Percentiles rank a stretch among this genome's conserved stretches.
Evolutionary conservation across 2,113 vertebrate genomes (phyloP).

Genomic region (Lates calcarifer): DNA sequence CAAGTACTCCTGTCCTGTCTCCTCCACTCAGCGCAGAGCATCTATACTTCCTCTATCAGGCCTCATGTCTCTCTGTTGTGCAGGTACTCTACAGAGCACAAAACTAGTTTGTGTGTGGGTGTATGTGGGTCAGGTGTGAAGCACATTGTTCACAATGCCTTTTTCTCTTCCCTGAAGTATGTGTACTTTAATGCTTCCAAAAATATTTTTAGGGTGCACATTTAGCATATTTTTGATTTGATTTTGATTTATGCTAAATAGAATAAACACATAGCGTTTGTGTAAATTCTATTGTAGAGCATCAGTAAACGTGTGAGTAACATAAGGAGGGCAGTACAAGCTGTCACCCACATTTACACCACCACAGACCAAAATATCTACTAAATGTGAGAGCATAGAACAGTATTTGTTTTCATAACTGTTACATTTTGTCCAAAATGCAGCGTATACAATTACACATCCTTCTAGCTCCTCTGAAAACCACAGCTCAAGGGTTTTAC

Average conservation of each 20-base stretch:
- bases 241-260: too few species aligned
- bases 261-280: background rate
- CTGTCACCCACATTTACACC: background rate
- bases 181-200: background rate
- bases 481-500: background rate
- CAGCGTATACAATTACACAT: background rate
- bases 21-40: conserved; percentile 86
- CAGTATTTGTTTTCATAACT: background rate
- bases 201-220: background rate
- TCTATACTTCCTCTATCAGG: conserved; percentile 86
- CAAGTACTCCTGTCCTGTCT: conserved; percentile 83
- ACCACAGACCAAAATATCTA: background rate
- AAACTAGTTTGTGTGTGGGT: conserved; percentile 38
- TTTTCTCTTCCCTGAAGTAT: conserved; percentile 7
- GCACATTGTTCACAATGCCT: conserved; percentile 29
- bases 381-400: background rate
- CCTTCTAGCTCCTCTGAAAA: background rate
- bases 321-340: background rate
- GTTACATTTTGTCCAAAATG: background rate
- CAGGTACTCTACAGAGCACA: conserved; percentile 71
- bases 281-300: background rate
- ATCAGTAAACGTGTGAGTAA: background rate
- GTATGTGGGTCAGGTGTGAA: conserved; percentile 35
- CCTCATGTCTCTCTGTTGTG: conserved; percentile 77
- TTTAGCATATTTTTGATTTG: background rate